A percentile compares a stretch with the other conserved stretches of the same genome.
Evolutionary conservation across 2,113 vertebrate genomes (phyloP).

Genomic region (Circaetus gallicus): DNA sequence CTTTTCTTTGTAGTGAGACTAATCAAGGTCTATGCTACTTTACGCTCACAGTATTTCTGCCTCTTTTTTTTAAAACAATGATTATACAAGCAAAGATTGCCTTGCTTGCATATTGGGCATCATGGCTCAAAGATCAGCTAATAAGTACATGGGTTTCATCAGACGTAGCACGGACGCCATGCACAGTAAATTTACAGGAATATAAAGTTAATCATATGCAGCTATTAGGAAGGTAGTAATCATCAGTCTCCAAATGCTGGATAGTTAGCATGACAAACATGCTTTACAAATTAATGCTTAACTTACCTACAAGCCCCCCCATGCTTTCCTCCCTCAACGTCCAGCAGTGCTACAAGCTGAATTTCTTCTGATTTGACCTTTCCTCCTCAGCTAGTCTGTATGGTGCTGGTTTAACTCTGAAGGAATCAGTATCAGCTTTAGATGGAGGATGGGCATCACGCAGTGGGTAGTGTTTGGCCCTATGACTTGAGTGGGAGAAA

Average conservation of each 20-base stretch:
- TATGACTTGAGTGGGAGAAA: background rate
- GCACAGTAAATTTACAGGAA: background rate
- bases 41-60: background rate
- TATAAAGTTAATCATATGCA: background rate
- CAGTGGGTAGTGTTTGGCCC: background rate
- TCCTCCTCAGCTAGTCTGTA: background rate
- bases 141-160: background rate
- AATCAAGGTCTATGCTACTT: background rate
- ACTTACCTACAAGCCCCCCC: background rate
- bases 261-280: background rate
- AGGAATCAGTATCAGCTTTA: background rate
- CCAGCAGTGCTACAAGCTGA: background rate
- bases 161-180: background rate
- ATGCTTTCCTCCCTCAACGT: rapidly evolving
- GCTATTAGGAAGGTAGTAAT: background rate
- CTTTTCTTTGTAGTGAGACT: background rate
- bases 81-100: background rate
- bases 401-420: background rate
- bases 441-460: background rate
- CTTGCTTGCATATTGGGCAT: background rate
- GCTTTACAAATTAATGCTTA: conserved; percentile 11
- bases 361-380: background rate
- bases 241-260: background rate
- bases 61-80: background rate
- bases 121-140: background rate